Conservation (phyloP, 2,113 vertebrate genomes). For the Ceuthmochares aereus region DNA sequence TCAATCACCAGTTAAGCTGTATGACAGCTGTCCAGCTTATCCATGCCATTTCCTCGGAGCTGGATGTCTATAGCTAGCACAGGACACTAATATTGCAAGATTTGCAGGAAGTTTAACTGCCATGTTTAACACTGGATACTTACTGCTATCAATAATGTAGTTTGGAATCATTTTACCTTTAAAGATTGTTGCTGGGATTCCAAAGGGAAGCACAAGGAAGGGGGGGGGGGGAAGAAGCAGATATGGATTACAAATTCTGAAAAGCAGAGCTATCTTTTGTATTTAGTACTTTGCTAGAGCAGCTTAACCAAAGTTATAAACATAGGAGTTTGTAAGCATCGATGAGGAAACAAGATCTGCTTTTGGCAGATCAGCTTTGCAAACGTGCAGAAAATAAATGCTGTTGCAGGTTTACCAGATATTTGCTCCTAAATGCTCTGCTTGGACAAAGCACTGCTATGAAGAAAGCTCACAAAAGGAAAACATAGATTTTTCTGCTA, state of each 20-base stretch:
- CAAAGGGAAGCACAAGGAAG: conserved; percentile 72
- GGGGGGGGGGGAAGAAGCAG: conserved; percentile 70
- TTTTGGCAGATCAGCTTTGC: neutral
- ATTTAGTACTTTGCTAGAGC: neutral
- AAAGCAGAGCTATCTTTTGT: neutral
- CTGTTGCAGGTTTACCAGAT: neutral
- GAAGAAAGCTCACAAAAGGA: neutral
- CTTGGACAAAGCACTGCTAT: neutral
- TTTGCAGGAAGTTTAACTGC: neutral
- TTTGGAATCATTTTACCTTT: conserved; percentile 90
- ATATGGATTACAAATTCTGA: conserved; percentile 70
- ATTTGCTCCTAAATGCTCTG: neutral
- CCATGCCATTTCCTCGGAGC: neutral
- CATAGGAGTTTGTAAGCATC: neutral
- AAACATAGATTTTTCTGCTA: neutral
- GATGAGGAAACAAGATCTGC: neutral
- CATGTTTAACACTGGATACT: conserved; percentile 75
- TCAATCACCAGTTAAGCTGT: neutral
- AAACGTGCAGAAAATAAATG: neutral
- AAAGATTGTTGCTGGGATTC: conserved; percentile 89
- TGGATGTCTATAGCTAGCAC: neutral
- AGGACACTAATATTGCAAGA: neutral
- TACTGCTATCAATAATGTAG: conserved; percentile 91
- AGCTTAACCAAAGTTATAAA: neutral
- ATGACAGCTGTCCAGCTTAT: neutral